phyloP scores from a whole-genome alignment of 92 coral and sea anemone genomes.

The Anthopleura xanthogrammica region DNA sequence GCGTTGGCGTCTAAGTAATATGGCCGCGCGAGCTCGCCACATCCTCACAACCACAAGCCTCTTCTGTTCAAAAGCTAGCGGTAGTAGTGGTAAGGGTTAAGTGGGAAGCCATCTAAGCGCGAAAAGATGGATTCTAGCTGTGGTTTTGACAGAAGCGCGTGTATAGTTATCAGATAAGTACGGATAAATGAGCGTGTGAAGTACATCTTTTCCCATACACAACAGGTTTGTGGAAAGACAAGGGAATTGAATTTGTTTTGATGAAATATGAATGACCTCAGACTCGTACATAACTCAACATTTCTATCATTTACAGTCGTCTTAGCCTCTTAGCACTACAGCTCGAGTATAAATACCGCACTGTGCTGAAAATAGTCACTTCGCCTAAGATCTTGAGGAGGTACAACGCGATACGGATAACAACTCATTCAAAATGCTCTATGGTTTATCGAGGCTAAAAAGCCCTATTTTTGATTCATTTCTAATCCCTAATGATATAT shows the following conservation, averaged over 20 bases:
- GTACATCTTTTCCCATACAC: constrained; percentile 20
- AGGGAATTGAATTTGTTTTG: constrained; percentile 23
- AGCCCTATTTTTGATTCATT: not conserved
- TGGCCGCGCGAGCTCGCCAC: not conserved
- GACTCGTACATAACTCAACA: constrained; percentile 15
- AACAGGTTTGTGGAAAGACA: constrained; percentile 32
- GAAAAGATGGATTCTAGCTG: constrained; percentile 6
- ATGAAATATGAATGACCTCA: constrained; percentile 32
- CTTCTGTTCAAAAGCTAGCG: no score
- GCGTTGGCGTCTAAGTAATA: no score
- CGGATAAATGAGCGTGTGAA: constrained; percentile 23
- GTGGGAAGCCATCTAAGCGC: constrained; percentile 13
- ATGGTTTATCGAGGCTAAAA: not conserved
- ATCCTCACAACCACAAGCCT: no score
- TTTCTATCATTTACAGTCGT: not conserved
- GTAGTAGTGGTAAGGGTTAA: not conserved
- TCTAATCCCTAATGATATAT: not conserved
- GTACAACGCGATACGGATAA: not conserved
- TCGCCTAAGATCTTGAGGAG: not conserved
- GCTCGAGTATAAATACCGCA: constrained; percentile 3
- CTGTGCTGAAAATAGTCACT: constrained; percentile 17
- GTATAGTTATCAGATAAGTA: constrained; percentile 36
- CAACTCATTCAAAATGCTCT: not conserved
- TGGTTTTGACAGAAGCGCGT: constrained; percentile 26
- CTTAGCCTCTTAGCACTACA: constrained; percentile 10